A percentile compares a stretch with the other conserved stretches of the same genome.
Evolutionary conservation across 2,888 invertebrate species (phyloP).

Genomic region (Dyspetes luteomarginatus): DNA sequence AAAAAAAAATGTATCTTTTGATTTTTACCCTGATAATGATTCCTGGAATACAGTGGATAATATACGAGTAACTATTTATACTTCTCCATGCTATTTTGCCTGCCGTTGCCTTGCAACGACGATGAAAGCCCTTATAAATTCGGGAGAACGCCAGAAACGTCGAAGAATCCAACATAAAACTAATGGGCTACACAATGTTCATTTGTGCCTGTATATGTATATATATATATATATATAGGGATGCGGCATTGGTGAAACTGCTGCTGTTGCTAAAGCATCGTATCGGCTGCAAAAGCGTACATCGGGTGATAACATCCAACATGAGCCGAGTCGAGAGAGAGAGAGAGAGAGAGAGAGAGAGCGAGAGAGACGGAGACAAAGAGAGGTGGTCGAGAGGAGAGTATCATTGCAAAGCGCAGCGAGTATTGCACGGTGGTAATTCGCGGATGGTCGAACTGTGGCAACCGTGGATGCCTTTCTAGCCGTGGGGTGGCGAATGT

Average conservation of each 20-base stretch:
- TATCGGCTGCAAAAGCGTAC: slow-evolving; percentile 77
- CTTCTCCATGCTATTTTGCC: too few species aligned
- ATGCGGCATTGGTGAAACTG: slow-evolving; percentile 6
- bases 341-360: slow-evolving; percentile 16
- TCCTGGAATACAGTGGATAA: too few species aligned
- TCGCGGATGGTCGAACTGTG: slow-evolving; percentile 69
- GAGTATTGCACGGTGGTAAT: slow-evolving; percentile 45
- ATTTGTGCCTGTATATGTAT: slow-evolving; percentile 15
- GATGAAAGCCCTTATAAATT: too few species aligned
- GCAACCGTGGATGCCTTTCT: slow-evolving; percentile 51
- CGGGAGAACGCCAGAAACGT: neutral
- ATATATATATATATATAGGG: neutral
- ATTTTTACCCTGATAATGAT: too few species aligned
- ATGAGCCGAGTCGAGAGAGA: neutral
- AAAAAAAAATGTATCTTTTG: too few species aligned
- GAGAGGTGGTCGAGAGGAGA: slow-evolving; percentile 5
- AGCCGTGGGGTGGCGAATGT: slow-evolving; percentile 39
- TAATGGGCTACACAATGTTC: slow-evolving; percentile 20
- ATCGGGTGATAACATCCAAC: slow-evolving; percentile 78
- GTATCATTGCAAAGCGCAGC: slow-evolving; percentile 5
- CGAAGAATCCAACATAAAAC: slow-evolving; percentile 10
- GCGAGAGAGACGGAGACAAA: too few species aligned
- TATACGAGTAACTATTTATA: too few species aligned
- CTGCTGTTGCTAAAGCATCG: slow-evolving; percentile 72
- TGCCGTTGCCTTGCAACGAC: too few species aligned